A percentile compares a stretch with the other conserved stretches of the same genome.
Conservation (phyloP, 2,888 invertebrate species). For the Platycheirus rosarum region DNA sequence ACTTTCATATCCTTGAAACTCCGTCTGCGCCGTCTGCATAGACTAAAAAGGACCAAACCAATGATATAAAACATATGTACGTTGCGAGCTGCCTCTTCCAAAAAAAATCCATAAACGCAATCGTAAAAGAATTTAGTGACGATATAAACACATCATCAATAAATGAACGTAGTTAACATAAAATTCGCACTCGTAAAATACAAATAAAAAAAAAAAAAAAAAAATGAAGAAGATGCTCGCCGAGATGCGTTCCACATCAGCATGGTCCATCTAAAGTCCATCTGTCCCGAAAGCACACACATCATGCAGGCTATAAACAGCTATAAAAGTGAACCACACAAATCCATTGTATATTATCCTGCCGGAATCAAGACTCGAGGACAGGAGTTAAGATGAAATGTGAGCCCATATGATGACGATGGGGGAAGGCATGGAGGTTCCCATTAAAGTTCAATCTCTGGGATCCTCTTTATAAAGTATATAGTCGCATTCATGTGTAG, state of each 20-base stretch:
- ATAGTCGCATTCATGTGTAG: constrained; percentile 12
- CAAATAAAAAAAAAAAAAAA: constrained; percentile 56
- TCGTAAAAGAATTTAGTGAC: constrained; percentile 81
- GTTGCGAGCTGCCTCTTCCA: constrained; percentile 26
- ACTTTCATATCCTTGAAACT: background rate
- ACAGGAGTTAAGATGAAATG: constrained; percentile 18
- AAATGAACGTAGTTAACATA: constrained; percentile 75
- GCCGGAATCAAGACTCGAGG: constrained; percentile 4
- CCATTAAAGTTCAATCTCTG: constrained; percentile 71
- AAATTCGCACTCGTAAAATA: constrained; percentile 74
- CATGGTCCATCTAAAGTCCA: constrained; percentile 56
- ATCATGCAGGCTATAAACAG: constrained; percentile 54
- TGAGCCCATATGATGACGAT: background rate
- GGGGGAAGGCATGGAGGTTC: constrained; percentile 7
- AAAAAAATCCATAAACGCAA: constrained; percentile 75
- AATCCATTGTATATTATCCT: constrained; percentile 55
- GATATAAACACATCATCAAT: constrained; percentile 82
- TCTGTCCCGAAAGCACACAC: constrained; percentile 52
- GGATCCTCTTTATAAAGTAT: constrained; percentile 9
- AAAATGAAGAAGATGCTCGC: constrained; percentile 17
- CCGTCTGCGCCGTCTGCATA: background rate
- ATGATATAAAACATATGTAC: background rate
- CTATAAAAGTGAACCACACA: constrained; percentile 72
- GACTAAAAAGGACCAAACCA: constrained; percentile 6
- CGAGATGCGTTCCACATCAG: constrained; percentile 49